Conservation (phyloP, 2,888 invertebrate genomes). For the Drepana falcataria region DNA sequence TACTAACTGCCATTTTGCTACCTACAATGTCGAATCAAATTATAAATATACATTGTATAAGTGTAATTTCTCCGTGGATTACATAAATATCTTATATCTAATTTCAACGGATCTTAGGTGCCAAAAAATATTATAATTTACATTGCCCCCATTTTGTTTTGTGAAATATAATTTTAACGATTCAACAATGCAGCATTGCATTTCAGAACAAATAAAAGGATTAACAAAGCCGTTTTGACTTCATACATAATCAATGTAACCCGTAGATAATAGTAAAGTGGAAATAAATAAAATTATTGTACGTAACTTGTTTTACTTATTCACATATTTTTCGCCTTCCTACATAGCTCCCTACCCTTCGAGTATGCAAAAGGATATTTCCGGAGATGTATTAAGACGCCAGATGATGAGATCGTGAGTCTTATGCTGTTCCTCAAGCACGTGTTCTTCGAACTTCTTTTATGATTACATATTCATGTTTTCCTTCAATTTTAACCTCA, state of each 20-base stretch:
- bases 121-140: not conserved
- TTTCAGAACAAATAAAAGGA: not conserved
- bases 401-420: too few relatives aligned
- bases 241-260: not conserved
- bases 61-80: not conserved
- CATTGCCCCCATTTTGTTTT: conserved; percentile 1
- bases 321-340: not conserved
- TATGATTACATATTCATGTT: too few relatives aligned
- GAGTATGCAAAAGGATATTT: too few relatives aligned
- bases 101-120: not conserved
- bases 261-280: conserved; percentile 35
- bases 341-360: too few relatives aligned
- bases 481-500: too few relatives aligned
- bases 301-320: conserved; percentile 13
- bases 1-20: conserved; percentile 67
- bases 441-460: too few relatives aligned
- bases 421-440: too few relatives aligned
- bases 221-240: not conserved
- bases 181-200: not conserved
- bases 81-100: not conserved
- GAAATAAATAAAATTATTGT: conserved; percentile 40
- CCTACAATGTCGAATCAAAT: conserved; percentile 19
- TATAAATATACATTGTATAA: conserved; percentile 7
- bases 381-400: too few relatives aligned
- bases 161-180: too few relatives aligned